Evolutionary conservation across 2,797 vertebrate species (phyloP), one percentile per base, ranked within the genome.

Genomic region (Ara ararauna): DNA sequence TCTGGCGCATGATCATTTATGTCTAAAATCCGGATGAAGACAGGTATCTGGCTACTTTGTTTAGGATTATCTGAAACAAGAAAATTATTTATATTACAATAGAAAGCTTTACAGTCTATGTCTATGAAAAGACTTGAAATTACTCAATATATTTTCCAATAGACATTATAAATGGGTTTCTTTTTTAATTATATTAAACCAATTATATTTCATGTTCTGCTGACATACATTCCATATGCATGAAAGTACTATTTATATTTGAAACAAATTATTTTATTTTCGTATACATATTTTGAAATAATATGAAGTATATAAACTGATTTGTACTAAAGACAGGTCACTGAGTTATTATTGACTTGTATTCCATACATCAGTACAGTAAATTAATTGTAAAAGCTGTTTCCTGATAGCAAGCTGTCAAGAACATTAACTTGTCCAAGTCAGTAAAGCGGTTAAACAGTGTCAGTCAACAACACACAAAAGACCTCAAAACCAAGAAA

Each of bases 1-100:
- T 99, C 99, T 0, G 99, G 99, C 32, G 99, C 99, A 62, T 99
- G 99, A 96, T 99, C 99, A 38, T 99, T 99, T 93, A 99, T 99
- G 29, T 99, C 99, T 83, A 99, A 94, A 94, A 99, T 99, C 96
- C 98, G 98, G 97, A 99, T 99, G 98, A 99, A 99, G 53, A 99
- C 99, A 5, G 99, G 98, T 91, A 99, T 98, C 82, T 98, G 98
- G 30, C 98, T 99, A 14, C 98, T 99, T 98, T 99, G 99, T 34
- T 99, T 98, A 34, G 98, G 98, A 79, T 99, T 99, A 97, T 99
- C 99, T 99, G 97, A 40, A 98, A 95, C 3, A 84, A 92, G 78
- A 96, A 95, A 90, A 90, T 30, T 32, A 62, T 38, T 81, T 36
- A 45, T 18, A 65, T 90, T 71, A 58, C 29, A 80, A 40, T 51